Percentiles rank a stretch among this genome's conserved stretches.
Evolutionary conservation across 2,113 vertebrate genomes (phyloP).

Genomic region (Acinonyx jubatus): DNA sequence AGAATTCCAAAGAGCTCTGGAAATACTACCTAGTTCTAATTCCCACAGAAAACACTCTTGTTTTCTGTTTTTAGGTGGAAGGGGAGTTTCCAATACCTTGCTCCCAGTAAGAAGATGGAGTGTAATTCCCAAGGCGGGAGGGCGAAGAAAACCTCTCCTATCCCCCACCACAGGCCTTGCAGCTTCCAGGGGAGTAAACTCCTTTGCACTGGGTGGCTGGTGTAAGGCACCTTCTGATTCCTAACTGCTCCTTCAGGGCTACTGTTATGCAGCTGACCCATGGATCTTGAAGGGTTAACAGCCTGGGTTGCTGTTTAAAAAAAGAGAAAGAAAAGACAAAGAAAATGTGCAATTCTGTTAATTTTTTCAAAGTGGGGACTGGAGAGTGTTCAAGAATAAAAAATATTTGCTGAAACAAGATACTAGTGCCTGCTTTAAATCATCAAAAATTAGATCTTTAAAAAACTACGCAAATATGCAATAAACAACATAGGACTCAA

Average conservation of each 20-base stretch:
- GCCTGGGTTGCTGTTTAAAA: background rate
- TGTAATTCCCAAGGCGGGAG: background rate
- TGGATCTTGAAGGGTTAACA: background rate
- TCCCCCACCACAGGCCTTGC: background rate
- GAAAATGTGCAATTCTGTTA: background rate
- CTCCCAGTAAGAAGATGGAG: background rate
- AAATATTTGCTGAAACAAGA: constrained; percentile 6
- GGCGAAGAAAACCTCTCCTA: background rate
- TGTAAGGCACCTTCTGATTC: background rate
- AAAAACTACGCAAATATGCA: background rate
- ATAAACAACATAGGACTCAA: background rate
- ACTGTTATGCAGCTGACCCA: background rate
- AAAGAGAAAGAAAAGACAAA: background rate
- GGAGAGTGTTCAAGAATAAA: background rate
- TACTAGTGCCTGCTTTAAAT: background rate
- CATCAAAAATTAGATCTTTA: background rate
- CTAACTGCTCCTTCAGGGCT: background rate
- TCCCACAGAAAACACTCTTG: background rate
- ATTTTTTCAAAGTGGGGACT: background rate
- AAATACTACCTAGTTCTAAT: background rate
- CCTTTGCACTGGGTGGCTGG: background rate
- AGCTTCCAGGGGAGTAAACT: background rate
- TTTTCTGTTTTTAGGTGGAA: background rate
- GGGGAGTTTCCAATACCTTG: background rate
- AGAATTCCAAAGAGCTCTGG: background rate